A percentile compares a stretch with the other conserved stretches of the same genome.
Conservation (phyloP, 2,888 invertebrate genomes). For the Drymonia ruficornis region DNA sequence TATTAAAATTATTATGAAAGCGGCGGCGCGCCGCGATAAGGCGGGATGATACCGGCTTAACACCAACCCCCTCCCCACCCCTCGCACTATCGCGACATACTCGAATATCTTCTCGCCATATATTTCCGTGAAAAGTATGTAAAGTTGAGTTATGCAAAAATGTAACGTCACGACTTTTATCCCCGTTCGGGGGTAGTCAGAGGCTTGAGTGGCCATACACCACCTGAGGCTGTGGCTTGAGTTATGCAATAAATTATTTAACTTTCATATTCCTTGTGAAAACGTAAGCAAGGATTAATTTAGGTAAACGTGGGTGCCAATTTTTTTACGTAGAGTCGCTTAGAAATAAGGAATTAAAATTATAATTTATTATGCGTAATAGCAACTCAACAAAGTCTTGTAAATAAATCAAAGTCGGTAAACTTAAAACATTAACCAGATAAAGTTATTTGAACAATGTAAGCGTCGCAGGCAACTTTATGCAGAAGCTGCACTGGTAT, state of each 20-base stretch:
- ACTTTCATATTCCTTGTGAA: no score
- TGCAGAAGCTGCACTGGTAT: constrained; percentile 80
- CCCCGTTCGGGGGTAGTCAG: no score
- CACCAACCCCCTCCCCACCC: constrained; percentile 54
- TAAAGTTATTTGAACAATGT: constrained; percentile 79
- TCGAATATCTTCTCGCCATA: constrained; percentile 72
- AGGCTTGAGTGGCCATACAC: no score
- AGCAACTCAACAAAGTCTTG: background rate
- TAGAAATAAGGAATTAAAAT: no score
- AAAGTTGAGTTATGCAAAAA: background rate
- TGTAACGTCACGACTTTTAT: no score
- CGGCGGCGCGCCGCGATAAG: constrained; percentile 66
- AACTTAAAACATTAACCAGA: constrained; percentile 75
- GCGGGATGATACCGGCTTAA: constrained; percentile 76
- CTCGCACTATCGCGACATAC: constrained; percentile 70
- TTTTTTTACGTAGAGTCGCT: no score
- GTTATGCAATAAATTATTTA: no score
- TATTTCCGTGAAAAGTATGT: constrained; percentile 68
- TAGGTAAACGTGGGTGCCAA: no score
- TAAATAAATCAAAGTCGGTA: constrained; percentile 46
- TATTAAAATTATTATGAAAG: constrained; percentile 84
- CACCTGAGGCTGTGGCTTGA: no score
- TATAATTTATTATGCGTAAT: background rate
- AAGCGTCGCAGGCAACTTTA: constrained; percentile 73
- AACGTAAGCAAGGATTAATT: background rate